Conservation (phyloP, 1,140 invertebrate genomes). For the Trachymyrmex septentrionalis region DNA sequence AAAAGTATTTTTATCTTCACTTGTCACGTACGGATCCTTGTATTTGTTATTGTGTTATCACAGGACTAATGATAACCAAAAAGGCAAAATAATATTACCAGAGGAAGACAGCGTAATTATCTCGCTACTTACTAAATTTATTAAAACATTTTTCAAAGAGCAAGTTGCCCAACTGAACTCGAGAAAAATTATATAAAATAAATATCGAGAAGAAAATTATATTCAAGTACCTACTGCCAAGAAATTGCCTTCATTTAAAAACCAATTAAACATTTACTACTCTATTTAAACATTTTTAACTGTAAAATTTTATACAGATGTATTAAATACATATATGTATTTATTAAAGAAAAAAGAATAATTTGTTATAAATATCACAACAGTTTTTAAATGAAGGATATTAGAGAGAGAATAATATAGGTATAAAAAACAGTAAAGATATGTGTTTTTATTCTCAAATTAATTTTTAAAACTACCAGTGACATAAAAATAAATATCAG, state of each 20-base stretch:
- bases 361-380: background rate
- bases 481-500: background rate
- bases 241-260: background rate
- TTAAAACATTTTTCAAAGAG: background rate
- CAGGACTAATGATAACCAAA: slow-evolving; percentile 16
- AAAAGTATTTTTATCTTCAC: background rate
- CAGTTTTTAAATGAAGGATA: background rate
- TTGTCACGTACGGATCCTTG: background rate
- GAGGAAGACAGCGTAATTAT: slow-evolving; percentile 13
- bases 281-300: no score
- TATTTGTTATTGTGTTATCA: background rate
- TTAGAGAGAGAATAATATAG: background rate
- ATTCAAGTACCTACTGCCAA: background rate
- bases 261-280: background rate
- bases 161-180: background rate
- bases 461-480: background rate
- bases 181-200: background rate
- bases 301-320: background rate
- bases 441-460: background rate
- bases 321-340: background rate
- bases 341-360: background rate
- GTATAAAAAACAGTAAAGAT: no score
- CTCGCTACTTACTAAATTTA: background rate
- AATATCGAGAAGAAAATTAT: background rate
- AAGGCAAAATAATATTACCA: slow-evolving; percentile 20